Evolutionary conservation across 2,888 invertebrate genomes (phyloP), one percentile per base, ranked within the genome.

Genomic region (Hemicrepidius hirtus): DNA sequence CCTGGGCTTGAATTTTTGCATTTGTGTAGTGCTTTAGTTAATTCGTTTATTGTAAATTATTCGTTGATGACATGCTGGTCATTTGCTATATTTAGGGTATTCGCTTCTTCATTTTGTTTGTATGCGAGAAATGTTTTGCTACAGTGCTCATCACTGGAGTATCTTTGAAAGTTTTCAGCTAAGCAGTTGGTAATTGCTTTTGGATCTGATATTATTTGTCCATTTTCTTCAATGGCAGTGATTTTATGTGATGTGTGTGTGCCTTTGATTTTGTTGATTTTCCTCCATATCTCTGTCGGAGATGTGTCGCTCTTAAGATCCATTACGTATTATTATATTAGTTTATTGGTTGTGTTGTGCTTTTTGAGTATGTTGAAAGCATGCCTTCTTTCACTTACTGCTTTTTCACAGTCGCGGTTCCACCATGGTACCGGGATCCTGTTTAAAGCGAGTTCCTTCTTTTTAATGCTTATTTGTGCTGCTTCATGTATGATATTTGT

Each of bases 181-280:
- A 40, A 10, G 13, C 40, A 40, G 40, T 40, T 40, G 3, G 40
- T 3, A 10, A 10, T 13, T 40, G 3, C 40, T 10, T 40, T 40
- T 40, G 40, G 40, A 40, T 40, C 40, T 40, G 40, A 40, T n/a
- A 40, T 40, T 3, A 40, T 40, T n/a, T 40, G 40, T 2, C 40
- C 10, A 13, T 40, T 10, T 40, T 6, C 40, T 10, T 28, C 28
- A 28, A 28, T 28, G 28, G 4, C 6, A 4, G 28, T 28, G 6
- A 28, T 28, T 28, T 28, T 28, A 28, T 28, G 3, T 28, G 28
- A 28, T 28, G 28, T 28, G 28, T 6, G 3, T 3, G 6, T 28
- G 6, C 28, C 28, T 6, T 6, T 28, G 3, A 28, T 28, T 28
- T 28, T 28, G 3, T 28, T 28, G 28, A 28, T 28, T 28, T 28